Percentiles rank a stretch among this genome's conserved stretches.
These are phyloP conservation scores for Spatula clypeata DNA, from an alignment of 2,797 vertebrate genomes.

Conservation along the genomic window DNA sequence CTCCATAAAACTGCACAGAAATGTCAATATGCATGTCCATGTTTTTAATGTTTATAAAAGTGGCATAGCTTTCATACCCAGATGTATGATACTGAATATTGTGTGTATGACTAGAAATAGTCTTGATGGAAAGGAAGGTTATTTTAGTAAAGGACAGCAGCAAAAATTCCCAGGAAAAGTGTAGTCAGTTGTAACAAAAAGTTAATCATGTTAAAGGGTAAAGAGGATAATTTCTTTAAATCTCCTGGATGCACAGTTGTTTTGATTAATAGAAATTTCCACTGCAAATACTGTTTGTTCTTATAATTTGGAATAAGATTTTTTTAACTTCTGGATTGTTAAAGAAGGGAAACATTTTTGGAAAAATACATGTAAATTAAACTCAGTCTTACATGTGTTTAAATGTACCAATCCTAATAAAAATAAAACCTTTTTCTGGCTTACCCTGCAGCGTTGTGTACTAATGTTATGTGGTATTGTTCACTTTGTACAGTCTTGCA, in stretches of 20 bases:
- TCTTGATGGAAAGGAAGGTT: conserved; percentile 63
- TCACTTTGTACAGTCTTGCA: not conserved
- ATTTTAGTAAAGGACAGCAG: conserved; percentile 67
- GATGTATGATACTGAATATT: conserved; percentile 56
- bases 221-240: conserved; percentile 48
- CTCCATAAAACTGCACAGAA: conserved; percentile 73
- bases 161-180: conserved; percentile 62
- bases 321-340: conserved; percentile 68
- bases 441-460: conserved; percentile 34
- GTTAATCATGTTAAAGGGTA: conserved; percentile 40
- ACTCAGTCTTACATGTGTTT: conserved; percentile 74
- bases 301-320: conserved; percentile 70
- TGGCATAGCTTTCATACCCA: conserved; percentile 69
- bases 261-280: conserved; percentile 68
- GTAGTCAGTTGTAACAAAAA: conserved; percentile 55
- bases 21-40: conserved; percentile 74
- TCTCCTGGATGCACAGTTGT: conserved; percentile 63
- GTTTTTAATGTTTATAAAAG: conserved; percentile 77
- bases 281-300: conserved; percentile 60
- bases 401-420: conserved; percentile 79
- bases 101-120: conserved; percentile 69
- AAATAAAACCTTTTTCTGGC: conserved; percentile 80
- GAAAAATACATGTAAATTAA: conserved; percentile 73
- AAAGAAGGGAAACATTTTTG: conserved; percentile 71
- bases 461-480: not conserved